Evolutionary conservation across 1,140 invertebrate genomes (phyloP).

Genomic region (Calephelis nemesis): DNA sequence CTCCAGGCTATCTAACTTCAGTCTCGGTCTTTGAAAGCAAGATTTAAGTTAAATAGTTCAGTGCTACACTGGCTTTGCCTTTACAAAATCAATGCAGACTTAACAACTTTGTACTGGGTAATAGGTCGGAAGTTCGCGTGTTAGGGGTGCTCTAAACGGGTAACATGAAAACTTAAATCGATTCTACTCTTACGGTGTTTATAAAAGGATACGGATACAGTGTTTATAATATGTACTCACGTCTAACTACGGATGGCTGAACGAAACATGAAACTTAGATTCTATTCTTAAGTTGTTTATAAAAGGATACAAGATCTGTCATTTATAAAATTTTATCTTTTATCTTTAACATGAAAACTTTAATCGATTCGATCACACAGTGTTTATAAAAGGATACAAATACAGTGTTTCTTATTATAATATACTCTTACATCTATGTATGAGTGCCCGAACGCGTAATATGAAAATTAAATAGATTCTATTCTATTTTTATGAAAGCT

Average conservation of each 20-base stretch:
- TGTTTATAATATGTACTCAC: no score
- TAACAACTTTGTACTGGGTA: slow-evolving; percentile 46
- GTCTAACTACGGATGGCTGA: no score
- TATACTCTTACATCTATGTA: no score
- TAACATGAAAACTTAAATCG: slow-evolving; percentile 12
- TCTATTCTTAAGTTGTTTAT: no score
- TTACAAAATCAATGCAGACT: slow-evolving; percentile 52
- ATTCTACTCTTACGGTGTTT: neutral
- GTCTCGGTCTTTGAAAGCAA: slow-evolving; percentile 34
- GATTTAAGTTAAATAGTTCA: slow-evolving; percentile 31
- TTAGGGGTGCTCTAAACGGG: slow-evolving; percentile 8
- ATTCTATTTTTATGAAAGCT: no score
- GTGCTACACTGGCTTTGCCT: slow-evolving; percentile 24
- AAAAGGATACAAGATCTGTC: no score
- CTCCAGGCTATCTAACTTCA: slow-evolving; percentile 54
- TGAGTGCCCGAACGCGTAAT: no score
- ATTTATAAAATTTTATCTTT: no score
- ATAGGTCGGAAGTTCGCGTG: slow-evolving; percentile 44
- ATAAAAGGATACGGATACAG: neutral
- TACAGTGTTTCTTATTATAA: neutral
- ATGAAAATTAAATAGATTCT: no score
- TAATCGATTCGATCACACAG: neutral
- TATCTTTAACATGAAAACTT: slow-evolving; percentile 3
- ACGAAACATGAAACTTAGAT: no score
- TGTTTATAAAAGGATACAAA: neutral